Evolutionary conservation across 2,797 vertebrate species (phyloP).

Genomic region (Astyanax mexicanus): DNA sequence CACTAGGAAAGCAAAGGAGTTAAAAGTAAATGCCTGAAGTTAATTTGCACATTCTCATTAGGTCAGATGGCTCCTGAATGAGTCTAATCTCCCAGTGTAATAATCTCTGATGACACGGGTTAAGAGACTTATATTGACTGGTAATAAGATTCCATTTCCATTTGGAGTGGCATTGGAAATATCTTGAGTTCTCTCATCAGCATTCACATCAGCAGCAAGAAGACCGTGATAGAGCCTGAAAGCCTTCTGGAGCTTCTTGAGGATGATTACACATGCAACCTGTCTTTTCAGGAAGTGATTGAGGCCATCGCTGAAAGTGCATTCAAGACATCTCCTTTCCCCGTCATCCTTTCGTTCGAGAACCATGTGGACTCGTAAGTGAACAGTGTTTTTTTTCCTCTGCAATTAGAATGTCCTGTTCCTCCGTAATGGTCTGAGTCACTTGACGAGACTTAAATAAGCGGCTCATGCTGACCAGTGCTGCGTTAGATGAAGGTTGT

Average conservation of each 20-base stretch:
- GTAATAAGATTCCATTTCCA: slow-evolving; percentile 35
- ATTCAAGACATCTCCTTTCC: slow-evolving; percentile 89
- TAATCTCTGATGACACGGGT: slow-evolving; percentile 56
- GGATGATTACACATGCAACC: slow-evolving; percentile 26
- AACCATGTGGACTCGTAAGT: slow-evolving; percentile 96
- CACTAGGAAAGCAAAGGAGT: slow-evolving; percentile 49
- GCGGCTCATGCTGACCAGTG: not conserved
- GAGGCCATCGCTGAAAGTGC: slow-evolving; percentile 92
- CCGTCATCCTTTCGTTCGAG: slow-evolving; percentile 91
- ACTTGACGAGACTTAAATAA: slow-evolving; percentile 9
- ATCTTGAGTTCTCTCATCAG: slow-evolving; percentile 16
- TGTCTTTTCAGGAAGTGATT: slow-evolving; percentile 82
- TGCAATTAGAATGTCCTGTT: slow-evolving; percentile 31
- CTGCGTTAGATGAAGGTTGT: not conserved
- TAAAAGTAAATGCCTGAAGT: slow-evolving; percentile 63
- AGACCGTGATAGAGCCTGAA: slow-evolving; percentile 13
- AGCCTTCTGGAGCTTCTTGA: slow-evolving; percentile 13
- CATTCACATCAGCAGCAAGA: slow-evolving; percentile 11
- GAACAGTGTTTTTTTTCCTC: not conserved
- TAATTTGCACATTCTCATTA: slow-evolving; percentile 51
- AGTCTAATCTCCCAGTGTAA: slow-evolving; percentile 53
- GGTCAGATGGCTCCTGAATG: slow-evolving; percentile 61
- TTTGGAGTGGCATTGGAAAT: slow-evolving; percentile 30
- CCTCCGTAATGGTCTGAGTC: not conserved
- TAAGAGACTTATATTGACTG: slow-evolving; percentile 36